Base-by-base conservation (phyloP, 2,113 vertebrate species). In the Grus americana region DNA sequence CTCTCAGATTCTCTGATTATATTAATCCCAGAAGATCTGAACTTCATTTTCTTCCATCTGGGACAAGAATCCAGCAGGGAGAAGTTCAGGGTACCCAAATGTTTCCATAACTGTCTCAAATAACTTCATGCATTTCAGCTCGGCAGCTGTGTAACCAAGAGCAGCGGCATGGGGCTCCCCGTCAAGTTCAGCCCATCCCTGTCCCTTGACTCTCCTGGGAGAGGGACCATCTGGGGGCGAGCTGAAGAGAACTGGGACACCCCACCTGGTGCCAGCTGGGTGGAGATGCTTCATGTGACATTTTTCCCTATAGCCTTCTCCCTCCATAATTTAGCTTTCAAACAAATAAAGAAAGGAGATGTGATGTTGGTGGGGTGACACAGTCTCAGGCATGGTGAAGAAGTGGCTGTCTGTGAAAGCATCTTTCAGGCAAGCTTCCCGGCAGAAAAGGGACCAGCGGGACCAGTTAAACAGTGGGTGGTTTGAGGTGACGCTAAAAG, bases 41-140 rank as follows among this genome's bases (percentile, higher is more conserved):
- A 96, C 94, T 98, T 97, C 97, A 91, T 96, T 97, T 96, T 97
- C 96, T 88, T 90, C 96, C 97, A 97, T 97, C 97, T 97, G 95
- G 95, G 97, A 96, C 3, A 44, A 97, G 96, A 94, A 96, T 92
- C 91, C 96, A 97, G 88, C 95, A 91, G 97, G 83, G 95, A 96
- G 88, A 94, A 94, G 94, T 92, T 94, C 96, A 97, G 94, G 95
- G 96, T 82, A 90, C 92, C 95, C 94, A 55, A 95, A 94, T 89
- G 97, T 97, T 96, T 97, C 97, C 84, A 27, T 90, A 95, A 97
- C 76, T 91, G 96, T 96, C 92, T 79, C 61, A 90, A 81, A 95
- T 94, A 85, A 85, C 96, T 93, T 86, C 29, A 36, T 79, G 88
- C 57, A 16, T 94, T 93, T 91, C 78, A 84, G 88, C 83, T 93